phyloP scores from a whole-genome alignment of 2,888 invertebrate species.

The Dryocosmus kuriphilus region DNA sequence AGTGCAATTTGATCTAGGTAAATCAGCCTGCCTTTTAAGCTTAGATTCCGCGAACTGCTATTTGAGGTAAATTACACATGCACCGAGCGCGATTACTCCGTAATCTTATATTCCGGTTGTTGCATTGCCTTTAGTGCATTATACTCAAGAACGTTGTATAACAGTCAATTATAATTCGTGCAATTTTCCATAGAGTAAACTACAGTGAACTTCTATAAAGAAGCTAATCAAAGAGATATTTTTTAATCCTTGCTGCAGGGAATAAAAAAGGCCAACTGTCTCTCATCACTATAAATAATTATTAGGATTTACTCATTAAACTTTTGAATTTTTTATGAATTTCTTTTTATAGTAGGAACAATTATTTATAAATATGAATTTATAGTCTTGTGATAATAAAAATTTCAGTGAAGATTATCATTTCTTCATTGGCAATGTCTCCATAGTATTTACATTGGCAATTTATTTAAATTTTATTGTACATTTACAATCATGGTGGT shows the following conservation, averaged over 20 bases:
- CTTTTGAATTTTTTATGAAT: background rate
- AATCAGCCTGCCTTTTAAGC: background rate
- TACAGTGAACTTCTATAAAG: background rate
- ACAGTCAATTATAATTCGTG: background rate
- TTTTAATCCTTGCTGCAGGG: background rate
- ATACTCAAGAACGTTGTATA: conserved; percentile 5
- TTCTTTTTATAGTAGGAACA: background rate
- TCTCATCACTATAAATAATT: background rate
- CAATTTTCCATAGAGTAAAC: background rate
- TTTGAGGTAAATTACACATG: conserved; percentile 6
- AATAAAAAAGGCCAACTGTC: background rate
- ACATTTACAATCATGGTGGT: background rate
- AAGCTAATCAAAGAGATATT: background rate
- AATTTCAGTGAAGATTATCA: background rate
- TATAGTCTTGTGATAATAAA: background rate
- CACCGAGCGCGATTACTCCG: background rate
- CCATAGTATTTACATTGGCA: background rate
- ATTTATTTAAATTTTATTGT: background rate
- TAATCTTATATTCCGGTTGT: background rate
- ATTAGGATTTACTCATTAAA: background rate
- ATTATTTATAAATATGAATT: background rate
- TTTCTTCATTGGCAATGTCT: background rate
- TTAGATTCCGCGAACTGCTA: background rate
- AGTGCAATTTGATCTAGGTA: background rate
- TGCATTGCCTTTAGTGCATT: background rate